Base-by-base conservation (phyloP, 2,888 invertebrate species). In the Apotomis capreana region DNA sequence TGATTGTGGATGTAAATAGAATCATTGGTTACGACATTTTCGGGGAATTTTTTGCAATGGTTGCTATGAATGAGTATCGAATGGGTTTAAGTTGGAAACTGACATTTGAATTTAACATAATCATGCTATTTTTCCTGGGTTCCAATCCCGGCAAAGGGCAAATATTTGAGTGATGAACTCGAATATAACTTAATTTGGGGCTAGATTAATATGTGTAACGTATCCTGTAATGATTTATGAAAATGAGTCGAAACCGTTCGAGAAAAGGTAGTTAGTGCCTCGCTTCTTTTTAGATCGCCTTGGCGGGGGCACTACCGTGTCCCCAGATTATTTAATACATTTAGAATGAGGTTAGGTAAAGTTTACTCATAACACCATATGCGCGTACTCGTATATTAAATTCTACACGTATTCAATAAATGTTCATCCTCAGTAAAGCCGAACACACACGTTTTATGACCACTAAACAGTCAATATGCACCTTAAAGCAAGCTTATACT, bases 1-100 rank as follows among this genome's bases (percentile, higher is more conserved):
- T 36, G 44, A 40, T 55, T 74, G 73, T 74, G 74, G 75, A 74
- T 75, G 76, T 75, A 73, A 67, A 71, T 67, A 71, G 71, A 62
- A 61, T 67, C 71, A 57, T 69, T 59, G 46, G 61, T 67, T 40
- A 67, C n/a, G 40, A 67, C n/a, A 51, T 63, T 69, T 62, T 61
- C 26, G 51, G 54, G 13, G 46, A 12, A n/a, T 70, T 64, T 70
- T 68, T 52, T 61, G 55, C 13, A 44, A 49, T 74, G 54, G 74
- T 74, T 68, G 74, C 60, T 70, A 40, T 55, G 36, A 62, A 62
- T 46, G 57, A 40, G n/a, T 58, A 49, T 67, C 51, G n/a, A 37
- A 58, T 58, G 55, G 36, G 44, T 64, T 44, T 15, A 54, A 55
- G 44, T 46, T 5, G n/a, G 44, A 55, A 55, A 64, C 44, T 12